phyloP scores from a whole-genome alignment of 2,113 vertebrate species.

The Petrocephalus zakoni region DNA sequence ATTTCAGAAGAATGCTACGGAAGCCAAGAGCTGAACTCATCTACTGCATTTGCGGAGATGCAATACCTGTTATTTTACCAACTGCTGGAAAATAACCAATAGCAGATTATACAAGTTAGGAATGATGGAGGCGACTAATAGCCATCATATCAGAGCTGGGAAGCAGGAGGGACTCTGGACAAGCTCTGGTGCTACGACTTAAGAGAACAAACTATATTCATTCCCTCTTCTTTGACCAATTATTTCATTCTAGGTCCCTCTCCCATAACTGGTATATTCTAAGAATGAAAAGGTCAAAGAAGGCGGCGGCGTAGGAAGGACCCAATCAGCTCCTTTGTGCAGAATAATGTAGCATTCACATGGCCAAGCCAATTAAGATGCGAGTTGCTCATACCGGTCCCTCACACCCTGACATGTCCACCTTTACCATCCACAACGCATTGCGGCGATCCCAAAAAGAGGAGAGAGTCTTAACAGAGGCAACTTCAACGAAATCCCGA shows the following conservation, averaged over 20 bases:
- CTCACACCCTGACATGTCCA: neutral
- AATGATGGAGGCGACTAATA: neutral
- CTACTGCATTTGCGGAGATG: neutral
- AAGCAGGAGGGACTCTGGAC: neutral
- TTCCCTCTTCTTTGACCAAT: neutral
- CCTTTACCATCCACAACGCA: neutral
- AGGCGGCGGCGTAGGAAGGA: neutral
- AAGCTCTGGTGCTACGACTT: neutral
- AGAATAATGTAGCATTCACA: neutral
- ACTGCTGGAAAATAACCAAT: neutral
- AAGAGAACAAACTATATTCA: neutral
- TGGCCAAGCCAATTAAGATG: constrained; percentile 2
- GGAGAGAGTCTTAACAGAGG: neutral
- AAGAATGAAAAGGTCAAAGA: constrained; percentile 7
- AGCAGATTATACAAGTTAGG: neutral
- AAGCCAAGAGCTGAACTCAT: neutral
- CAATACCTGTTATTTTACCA: neutral
- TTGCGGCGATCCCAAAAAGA: too few species aligned
- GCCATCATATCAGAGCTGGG: neutral
- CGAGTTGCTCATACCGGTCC: neutral
- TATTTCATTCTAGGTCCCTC: neutral
- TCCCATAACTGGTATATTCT: neutral
- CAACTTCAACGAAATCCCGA: neutral
- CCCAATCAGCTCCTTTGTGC: neutral
- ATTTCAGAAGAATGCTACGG: neutral